Base-by-base conservation (phyloP, 2,113 vertebrate species). In the Platichthys stellatus region DNA sequence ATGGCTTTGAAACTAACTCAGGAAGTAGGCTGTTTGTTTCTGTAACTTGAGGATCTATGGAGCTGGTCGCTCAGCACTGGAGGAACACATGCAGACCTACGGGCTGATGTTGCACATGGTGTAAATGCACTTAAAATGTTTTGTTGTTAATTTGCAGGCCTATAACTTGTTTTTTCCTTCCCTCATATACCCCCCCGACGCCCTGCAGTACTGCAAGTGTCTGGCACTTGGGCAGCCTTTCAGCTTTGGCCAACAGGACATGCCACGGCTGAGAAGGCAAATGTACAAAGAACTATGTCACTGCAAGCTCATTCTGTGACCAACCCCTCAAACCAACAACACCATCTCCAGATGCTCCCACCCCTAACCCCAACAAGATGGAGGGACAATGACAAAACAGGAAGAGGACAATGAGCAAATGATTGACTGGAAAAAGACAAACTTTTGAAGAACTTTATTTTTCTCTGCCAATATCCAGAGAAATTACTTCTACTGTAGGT, bases 221-320 rank as follows among this genome's bases (percentile, higher is more conserved):
- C 94, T 97, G 91, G 96, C 96, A 11, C 87, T 97, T 82, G 95
- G 94, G 43, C 95, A 96, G 88, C 95, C 94, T 0, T 97, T 97
- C 93, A 92, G 85, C 83, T 97, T 97, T 74, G 96, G 95, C 61
- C 97, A 97, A 90, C 96, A 95, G 91, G 96, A 97, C 81, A 97
- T 97, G 97, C 97, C 96, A 69, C 95, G 95, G 74, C 95, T 97
- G 78, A 94, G 96, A 70, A 95, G 96, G 83, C 95, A 96, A 88
- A 97, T 97, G 95, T 97, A 97, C 94, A 97, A 97, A 95, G 96
- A 97, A 95, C 96, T 97, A 69, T 97, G 97, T 94, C 95, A 96
- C 93, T 96, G 96, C 94, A 96, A 96, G 93, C 95, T 97, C 80
- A 95, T 92, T 63, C 94, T 96, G 95, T 97, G 96, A 97, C 92